Evolutionary conservation across 2,888 invertebrate species (phyloP).

Genomic region (Plagiodera versicolora): DNA sequence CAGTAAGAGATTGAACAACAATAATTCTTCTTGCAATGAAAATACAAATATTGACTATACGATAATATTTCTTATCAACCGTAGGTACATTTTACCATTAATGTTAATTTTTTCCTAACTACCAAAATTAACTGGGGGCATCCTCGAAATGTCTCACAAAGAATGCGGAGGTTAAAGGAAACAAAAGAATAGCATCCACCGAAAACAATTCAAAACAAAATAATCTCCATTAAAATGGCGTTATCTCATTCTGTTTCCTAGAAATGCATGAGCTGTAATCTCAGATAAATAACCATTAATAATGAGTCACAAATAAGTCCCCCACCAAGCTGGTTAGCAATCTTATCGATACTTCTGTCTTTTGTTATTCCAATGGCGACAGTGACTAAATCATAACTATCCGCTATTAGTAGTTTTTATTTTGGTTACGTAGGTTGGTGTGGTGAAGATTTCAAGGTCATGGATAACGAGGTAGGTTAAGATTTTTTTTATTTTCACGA

Average conservation of each 20-base stretch:
- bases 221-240: background rate
- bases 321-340: background rate
- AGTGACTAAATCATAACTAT: background rate
- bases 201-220: background rate
- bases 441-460: constrained; percentile 5
- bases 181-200: background rate
- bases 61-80: too few relatives aligned
- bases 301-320: background rate
- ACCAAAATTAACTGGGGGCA: too few relatives aligned
- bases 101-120: too few relatives aligned
- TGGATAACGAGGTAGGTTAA: constrained; percentile 12
- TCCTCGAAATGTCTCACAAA: too few relatives aligned
- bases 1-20: too few relatives aligned
- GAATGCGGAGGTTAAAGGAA: too few relatives aligned
- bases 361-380: background rate
- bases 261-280: background rate
- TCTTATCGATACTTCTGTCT: background rate
- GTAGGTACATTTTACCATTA: too few relatives aligned
- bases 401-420: background rate
- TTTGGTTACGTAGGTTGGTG: too few relatives aligned
- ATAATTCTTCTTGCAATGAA: too few relatives aligned
- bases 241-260: background rate
- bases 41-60: too few relatives aligned
- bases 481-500: background rate
- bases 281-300: background rate